A percentile compares a stretch with the other conserved stretches of the same genome.
These are phyloP conservation scores for Pluvianellus socialis DNA, from an alignment of 2,113 vertebrate species.

Conservation along the genomic window DNA sequence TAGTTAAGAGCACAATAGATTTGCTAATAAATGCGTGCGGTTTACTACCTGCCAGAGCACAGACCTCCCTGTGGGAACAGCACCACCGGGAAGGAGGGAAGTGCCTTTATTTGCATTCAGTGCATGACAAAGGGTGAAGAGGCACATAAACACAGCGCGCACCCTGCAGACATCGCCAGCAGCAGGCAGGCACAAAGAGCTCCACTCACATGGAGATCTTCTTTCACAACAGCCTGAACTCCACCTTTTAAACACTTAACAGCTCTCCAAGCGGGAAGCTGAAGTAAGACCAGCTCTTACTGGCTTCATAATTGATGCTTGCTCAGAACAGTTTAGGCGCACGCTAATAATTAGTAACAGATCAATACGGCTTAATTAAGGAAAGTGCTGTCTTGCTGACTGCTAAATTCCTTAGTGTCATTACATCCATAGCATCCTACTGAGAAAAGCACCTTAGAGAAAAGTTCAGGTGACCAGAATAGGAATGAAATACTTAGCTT, in stretches of 20 bases:
- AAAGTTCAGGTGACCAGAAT: not conserved
- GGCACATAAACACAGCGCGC: not conserved
- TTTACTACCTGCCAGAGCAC: not conserved
- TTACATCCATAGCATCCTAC: not conserved
- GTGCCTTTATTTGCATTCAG: slow-evolving; percentile 39
- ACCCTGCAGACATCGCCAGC: not conserved
- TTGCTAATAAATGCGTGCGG: slow-evolving; percentile 18
- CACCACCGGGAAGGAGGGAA: not conserved
- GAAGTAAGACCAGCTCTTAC: not conserved
- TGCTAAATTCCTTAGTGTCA: not conserved
- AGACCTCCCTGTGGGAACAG: slow-evolving; percentile 30
- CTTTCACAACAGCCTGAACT: not conserved
- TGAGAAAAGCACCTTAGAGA: not conserved
- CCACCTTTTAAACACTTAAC: not conserved
- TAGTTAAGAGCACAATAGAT: not conserved
- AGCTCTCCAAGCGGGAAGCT: not conserved
- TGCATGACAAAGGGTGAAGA: not conserved
- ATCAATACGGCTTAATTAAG: not conserved
- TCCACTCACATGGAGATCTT: not conserved
- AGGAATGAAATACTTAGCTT: not conserved
- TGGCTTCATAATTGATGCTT: not conserved
- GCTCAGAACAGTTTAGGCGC: not conserved
- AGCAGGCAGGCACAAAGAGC: not conserved
- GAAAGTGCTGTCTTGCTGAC: not conserved
- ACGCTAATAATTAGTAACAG: not conserved